Conservation (phyloP, 2,797 vertebrate species). For the Dallia pectoralis region DNA sequence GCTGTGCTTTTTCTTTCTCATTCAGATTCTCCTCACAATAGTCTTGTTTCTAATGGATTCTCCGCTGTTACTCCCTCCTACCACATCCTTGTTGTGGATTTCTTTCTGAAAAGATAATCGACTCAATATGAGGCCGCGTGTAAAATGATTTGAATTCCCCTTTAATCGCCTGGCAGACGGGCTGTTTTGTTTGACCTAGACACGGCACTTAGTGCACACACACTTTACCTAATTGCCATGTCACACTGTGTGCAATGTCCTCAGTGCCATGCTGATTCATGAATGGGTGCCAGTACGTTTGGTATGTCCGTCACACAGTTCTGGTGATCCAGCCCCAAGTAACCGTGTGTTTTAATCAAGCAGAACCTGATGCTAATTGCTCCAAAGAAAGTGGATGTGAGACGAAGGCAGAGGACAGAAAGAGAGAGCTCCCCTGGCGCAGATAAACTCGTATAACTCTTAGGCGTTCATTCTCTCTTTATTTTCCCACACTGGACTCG, state of each 20-base stretch:
- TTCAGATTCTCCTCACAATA: background rate
- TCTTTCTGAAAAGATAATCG: too few relatives aligned
- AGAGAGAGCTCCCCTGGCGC: background rate
- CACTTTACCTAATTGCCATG: constrained; percentile 3
- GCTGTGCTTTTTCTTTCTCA: background rate
- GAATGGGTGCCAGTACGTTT: background rate
- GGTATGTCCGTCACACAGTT: background rate
- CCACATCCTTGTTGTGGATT: too few relatives aligned
- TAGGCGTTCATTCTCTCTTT: background rate
- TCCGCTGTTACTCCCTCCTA: background rate
- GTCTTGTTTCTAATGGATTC: background rate
- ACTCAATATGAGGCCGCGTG: too few relatives aligned
- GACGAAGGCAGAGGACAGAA: background rate
- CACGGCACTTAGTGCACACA: background rate
- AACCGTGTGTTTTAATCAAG: background rate
- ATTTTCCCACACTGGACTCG: background rate
- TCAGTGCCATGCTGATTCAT: background rate
- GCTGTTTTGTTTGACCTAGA: background rate
- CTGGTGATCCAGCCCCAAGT: background rate
- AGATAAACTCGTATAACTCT: background rate
- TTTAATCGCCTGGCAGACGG: background rate
- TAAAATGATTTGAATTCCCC: background rate
- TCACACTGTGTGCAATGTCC: constrained; percentile 15
- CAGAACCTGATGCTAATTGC: background rate
- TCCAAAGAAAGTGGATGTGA: background rate